Evolutionary conservation across 1,140 invertebrate species (phyloP).

Genomic region (Drosophila oshimai): DNA sequence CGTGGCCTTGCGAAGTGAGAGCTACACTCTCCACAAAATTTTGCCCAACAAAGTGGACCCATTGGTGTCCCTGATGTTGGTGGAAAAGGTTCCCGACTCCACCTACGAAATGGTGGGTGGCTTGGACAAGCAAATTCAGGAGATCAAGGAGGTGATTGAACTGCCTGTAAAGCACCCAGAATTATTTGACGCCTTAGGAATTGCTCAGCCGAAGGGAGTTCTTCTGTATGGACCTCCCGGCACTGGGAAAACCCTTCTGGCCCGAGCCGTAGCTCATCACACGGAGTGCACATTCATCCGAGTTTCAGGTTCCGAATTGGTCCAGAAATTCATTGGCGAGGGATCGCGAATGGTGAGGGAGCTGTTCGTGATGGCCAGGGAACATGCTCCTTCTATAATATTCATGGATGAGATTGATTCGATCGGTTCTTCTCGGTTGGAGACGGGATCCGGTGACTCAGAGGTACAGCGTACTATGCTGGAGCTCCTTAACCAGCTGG

Average conservation of each 20-base stretch:
- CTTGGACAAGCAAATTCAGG: conserved; percentile 99
- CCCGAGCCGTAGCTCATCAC: conserved; percentile 99
- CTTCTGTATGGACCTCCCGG: conserved; percentile 98
- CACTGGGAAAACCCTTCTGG: conserved; percentile 94
- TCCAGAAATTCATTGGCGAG: conserved; percentile 99
- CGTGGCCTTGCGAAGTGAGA: conserved; percentile 98
- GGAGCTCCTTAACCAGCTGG: conserved; percentile 98
- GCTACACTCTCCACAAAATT: conserved; percentile 99
- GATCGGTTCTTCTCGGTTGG: conserved; percentile 99
- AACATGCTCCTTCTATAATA: conserved; percentile 99
- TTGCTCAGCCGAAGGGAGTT: conserved; percentile 99
- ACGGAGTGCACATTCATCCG: conserved; percentile 99
- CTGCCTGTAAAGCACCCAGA: conserved; percentile 99
- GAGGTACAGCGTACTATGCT: conserved; percentile 99
- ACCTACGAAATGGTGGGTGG: conserved; percentile 99
- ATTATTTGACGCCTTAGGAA: conserved; percentile 99
- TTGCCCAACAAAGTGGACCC: conserved; percentile 99
- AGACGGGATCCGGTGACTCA: conserved; percentile 98
- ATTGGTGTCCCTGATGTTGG: conserved; percentile 99
- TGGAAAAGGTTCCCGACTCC: conserved; percentile 99
- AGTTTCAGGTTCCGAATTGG: conserved; percentile 99
- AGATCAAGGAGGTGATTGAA: conserved; percentile 99
- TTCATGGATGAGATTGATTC: conserved; percentile 99
- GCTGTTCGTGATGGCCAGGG: conserved; percentile 99
- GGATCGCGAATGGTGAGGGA: conserved; percentile 99